A percentile compares a stretch with the other conserved stretches of the same genome.
These are phyloP conservation scores for Eumerus sabulonum DNA, from an alignment of 2,888 invertebrate species.

Conservation along the genomic window DNA sequence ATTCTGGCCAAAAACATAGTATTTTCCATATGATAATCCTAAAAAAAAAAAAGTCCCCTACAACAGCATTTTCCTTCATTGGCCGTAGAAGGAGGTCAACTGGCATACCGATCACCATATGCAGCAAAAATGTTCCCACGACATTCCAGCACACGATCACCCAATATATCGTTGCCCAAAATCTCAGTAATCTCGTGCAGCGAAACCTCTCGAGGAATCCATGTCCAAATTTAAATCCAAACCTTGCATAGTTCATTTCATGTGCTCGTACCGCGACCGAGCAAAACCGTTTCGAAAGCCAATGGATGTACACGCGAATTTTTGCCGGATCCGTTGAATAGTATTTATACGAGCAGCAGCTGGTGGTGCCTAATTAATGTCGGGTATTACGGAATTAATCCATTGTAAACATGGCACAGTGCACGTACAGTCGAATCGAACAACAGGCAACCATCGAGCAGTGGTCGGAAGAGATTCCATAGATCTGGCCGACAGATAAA, in stretches of 20 bases:
- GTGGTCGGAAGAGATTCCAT: slow-evolving; percentile 32
- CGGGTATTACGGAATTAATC: slow-evolving; percentile 63
- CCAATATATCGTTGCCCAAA: slow-evolving; percentile 35
- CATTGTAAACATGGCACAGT: slow-evolving; percentile 62
- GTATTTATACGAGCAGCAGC: slow-evolving; percentile 2
- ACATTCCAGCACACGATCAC: slow-evolving; percentile 51
- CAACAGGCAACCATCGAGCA: slow-evolving; percentile 26
- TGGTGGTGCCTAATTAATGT: slow-evolving; percentile 62
- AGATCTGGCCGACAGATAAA: slow-evolving; percentile 33
- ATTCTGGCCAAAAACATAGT: too few species aligned
- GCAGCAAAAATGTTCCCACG: slow-evolving; percentile 44
- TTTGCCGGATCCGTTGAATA: too few species aligned
- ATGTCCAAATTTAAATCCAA: slow-evolving; percentile 5
- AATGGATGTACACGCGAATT: background rate
- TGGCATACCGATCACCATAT: background rate
- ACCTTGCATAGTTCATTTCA: slow-evolving; percentile 22
- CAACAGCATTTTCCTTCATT: too few species aligned
- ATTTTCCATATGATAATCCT: too few species aligned
- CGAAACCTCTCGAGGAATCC: slow-evolving; percentile 1
- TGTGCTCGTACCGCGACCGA: slow-evolving; percentile 7
- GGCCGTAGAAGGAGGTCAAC: too few species aligned
- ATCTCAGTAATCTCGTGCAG: slow-evolving; percentile 26
- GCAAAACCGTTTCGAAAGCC: too few species aligned
- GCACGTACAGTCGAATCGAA: slow-evolving; percentile 33
- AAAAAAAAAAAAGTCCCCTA: too few species aligned